Evolutionary conservation across 1,140 invertebrate genomes (phyloP), one percentile per base, ranked within the genome.

Genomic region (Nymphalis io): DNA sequence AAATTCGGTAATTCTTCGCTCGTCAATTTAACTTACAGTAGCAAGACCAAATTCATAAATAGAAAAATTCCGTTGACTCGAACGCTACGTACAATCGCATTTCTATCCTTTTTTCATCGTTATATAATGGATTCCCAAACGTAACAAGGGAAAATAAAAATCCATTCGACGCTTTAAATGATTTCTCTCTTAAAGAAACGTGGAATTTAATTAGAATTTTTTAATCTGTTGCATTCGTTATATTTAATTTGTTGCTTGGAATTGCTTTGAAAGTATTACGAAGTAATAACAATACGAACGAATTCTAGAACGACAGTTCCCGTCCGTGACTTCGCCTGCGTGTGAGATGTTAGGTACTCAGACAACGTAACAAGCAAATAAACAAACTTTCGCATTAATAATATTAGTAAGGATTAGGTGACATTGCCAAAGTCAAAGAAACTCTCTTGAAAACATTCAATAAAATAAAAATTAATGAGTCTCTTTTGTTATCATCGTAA

Each of bases 41-140:
- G 55, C 58, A 62, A 67, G 68, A 65, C 74, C 58, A 60, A 59
- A 40, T 66, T 70, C 60, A n/a, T 72, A 68, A 78, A 60, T 68
- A 76, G 63, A 40, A 63, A 80, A 76, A 83, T 76, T 78, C 72
- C 70, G 75, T 72, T 79, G 72, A 79, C 74, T 73, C 75, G 70
- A 80, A 83, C 79, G 79, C 73, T 80, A 79, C 73, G 79, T 79
- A 53, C 62, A 48, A 20, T 57, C 58, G 62, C 69, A 64, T 76
- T 70, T 78, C 74, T 68, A 46, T n/a, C 75, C 75, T 75, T 80
- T 82, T 79, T 77, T 67, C 57, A 46, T 70, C 76, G 64, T 73
- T 72, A 75, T 70, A 79, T 82, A 87, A 85, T 87, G 82, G 83
- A 83, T 82, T 81, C 76, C 64, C 66, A 51, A 78, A 70, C 57